Conservation (phyloP, 2,113 vertebrate genomes). For the Bubo scandiacus region DNA sequence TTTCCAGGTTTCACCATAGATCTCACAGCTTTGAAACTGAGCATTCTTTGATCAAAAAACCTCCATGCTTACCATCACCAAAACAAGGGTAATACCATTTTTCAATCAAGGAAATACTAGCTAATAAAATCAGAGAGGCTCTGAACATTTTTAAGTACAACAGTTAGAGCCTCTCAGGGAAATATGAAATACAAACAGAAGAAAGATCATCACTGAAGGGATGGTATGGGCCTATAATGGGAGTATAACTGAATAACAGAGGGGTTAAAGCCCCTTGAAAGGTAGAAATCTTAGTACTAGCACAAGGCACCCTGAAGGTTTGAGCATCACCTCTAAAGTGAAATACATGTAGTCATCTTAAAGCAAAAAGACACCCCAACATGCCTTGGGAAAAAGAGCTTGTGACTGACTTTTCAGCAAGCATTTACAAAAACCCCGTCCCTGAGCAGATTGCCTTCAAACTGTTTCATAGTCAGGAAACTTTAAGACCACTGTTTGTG, state of each 20-base stretch:
- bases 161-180: not conserved
- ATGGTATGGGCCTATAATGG: not conserved
- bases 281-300: not conserved
- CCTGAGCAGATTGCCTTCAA: not conserved
- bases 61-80: not conserved
- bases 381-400: not conserved
- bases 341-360: not conserved
- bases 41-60: not conserved
- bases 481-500: not conserved
- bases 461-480: not conserved
- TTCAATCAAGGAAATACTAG: not conserved
- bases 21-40: not conserved
- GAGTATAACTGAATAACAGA: not conserved
- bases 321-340: not conserved
- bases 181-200: not conserved
- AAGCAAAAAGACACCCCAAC: not conserved
- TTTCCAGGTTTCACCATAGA: not conserved
- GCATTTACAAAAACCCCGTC: not conserved
- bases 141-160: not conserved
- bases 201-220: not conserved
- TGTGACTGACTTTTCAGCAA: not conserved
- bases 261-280: not conserved
- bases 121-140: not conserved
- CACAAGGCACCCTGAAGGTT: not conserved
- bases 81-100: not conserved